Evolutionary conservation across 2,797 vertebrate species (phyloP), one percentile per base, ranked within the genome.

Genomic region (Clarias laeviceps): DNA sequence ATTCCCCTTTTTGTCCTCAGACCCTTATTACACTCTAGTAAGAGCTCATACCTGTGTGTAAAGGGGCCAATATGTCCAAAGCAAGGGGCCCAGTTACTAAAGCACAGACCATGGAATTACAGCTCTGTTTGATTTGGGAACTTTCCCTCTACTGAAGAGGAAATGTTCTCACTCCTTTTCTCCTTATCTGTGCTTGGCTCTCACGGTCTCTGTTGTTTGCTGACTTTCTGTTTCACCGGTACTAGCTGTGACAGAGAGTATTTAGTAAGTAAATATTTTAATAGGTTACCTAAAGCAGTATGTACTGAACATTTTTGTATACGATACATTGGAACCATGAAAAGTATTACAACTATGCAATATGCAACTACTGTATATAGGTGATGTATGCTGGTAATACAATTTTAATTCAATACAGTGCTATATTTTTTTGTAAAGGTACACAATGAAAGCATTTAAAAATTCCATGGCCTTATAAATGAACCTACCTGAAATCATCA

Each of bases 21-120:
- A 84, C 86, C 89, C 89, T 89, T 62, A 83, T 91, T 91, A 91
- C 83, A 88, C 64, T 84, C 17, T 84, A 84, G 62, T 87, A 91
- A 93, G 27, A 85, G 45, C 37, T 85, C 61, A 32, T 57, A 62
- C 29, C 68, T 73, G 56, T 57, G 37, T 59, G 50, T 32, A 77
- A 77, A 62, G 40, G 82, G 72, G 18, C 24, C 68, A 56, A 20
- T 27, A 34, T n/a, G 40, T 79, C 17, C 59, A 79, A 17, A 22
- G 45, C 11, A 20, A 68, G 34, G 22, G 37, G 59, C 59, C 82
- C 78, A 79, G 82, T 32, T 59, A 66, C 65, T 29, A 59, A 82
- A 76, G 29, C 78, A 74, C 68, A 68, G n/a, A 89, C 84, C 82
- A 81, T n/a, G 82, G 40, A 83, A 87, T 80, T 6, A 5, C 18